Conservation (phyloP, 2,797 vertebrate genomes). For the Hoplostethus atlanticus region DNA sequence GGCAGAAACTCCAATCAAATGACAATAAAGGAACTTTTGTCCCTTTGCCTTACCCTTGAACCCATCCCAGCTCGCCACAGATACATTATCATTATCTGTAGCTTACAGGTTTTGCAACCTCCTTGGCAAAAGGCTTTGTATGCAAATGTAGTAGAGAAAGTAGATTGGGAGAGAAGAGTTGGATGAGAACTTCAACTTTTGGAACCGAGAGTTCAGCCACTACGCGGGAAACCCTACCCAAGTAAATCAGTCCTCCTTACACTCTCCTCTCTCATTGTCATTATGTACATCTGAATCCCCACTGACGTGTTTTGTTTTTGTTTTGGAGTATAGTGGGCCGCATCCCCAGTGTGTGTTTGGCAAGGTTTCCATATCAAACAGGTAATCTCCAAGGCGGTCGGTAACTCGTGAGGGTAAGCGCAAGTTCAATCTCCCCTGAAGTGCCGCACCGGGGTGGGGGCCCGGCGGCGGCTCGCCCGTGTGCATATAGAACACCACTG, state of each 20-base stretch:
- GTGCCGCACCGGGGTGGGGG: slow-evolving; percentile 28
- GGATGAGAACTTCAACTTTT: no score
- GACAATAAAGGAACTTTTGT: no score
- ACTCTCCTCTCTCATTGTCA: slow-evolving; percentile 5
- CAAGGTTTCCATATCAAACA: slow-evolving; percentile 51
- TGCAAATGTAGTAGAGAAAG: no score
- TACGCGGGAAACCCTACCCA: not conserved
- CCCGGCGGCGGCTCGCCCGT: slow-evolving; percentile 13
- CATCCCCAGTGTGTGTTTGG: slow-evolving; percentile 10
- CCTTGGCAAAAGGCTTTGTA: no score
- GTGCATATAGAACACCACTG: slow-evolving; percentile 44
- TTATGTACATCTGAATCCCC: slow-evolving; percentile 26
- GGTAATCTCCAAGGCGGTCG: slow-evolving; percentile 43
- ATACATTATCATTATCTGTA: no score
- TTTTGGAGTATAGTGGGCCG: slow-evolving; percentile 5
- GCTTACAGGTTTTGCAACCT: no score
- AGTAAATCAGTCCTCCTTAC: not conserved
- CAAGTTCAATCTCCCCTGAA: slow-evolving; percentile 56
- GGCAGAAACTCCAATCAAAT: no score
- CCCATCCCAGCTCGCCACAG: no score
- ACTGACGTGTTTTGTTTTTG: slow-evolving; percentile 19
- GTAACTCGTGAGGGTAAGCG: slow-evolving; percentile 18
- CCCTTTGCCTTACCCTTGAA: no score
- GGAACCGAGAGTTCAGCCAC: not conserved
- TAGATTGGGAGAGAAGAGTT: no score